Conservation (phyloP, 2,888 invertebrate species). For the Drosophila falleni region DNA sequence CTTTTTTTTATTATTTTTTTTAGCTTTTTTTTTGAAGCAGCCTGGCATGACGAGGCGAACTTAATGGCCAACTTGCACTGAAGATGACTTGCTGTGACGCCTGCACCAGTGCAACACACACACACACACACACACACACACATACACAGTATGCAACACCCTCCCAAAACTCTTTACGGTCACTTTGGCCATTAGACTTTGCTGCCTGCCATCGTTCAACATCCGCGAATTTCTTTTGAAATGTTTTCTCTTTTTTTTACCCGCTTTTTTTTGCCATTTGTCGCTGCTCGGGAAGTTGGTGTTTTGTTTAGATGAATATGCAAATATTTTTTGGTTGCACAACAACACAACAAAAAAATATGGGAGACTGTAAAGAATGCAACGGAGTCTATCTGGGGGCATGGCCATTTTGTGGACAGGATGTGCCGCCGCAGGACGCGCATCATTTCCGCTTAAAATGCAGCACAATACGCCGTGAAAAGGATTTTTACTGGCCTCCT, state of each 20-base stretch:
- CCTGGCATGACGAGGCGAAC: slow-evolving; percentile 42
- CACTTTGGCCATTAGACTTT: slow-evolving; percentile 68
- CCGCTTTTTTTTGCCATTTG: slow-evolving; percentile 42
- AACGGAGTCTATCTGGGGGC: slow-evolving; percentile 32
- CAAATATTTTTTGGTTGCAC: slow-evolving; percentile 76
- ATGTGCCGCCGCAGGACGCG: slow-evolving; percentile 79
- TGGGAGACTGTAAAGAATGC: slow-evolving; percentile 1
- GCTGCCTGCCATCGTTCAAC: slow-evolving; percentile 39
- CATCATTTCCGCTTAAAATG: slow-evolving; percentile 80
- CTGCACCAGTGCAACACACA: slow-evolving; percentile 16
- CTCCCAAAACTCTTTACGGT: slow-evolving; percentile 42
- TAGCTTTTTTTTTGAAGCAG: slow-evolving; percentile 38
- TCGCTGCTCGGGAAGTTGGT: slow-evolving; percentile 72
- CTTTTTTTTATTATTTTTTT: slow-evolving; percentile 32
- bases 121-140: slow-evolving; percentile 23
- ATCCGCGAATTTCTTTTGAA: slow-evolving; percentile 61
- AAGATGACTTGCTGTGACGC: slow-evolving; percentile 66
- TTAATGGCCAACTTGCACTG: slow-evolving; percentile 65
- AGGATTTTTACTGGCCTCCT: slow-evolving; percentile 50
- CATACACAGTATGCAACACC: neutral
- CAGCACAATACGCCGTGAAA: slow-evolving; percentile 81
- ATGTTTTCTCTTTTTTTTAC: slow-evolving; percentile 40
- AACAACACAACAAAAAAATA: no score
- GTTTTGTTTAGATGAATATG: slow-evolving; percentile 84
- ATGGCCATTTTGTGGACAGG: slow-evolving; percentile 73